These are phyloP conservation scores for Acanthiza pusilla DNA, from an alignment of 2,797 vertebrate genomes.

Conservation along the genomic window DNA sequence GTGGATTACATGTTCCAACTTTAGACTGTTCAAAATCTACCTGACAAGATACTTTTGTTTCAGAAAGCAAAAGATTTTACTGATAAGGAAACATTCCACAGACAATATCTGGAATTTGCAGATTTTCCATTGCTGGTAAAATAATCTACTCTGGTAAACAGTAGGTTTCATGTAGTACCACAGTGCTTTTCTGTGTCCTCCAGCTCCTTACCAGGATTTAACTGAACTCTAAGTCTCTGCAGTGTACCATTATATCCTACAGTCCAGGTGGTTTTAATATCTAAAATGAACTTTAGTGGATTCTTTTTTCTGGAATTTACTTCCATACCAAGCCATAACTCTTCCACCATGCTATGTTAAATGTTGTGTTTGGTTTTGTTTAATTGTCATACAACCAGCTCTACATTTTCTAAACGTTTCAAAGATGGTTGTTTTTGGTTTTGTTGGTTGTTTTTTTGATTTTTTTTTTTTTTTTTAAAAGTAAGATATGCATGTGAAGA, in stretches of 20 bases:
- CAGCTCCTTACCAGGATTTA: background rate
- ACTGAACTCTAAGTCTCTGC: background rate
- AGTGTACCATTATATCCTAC: background rate
- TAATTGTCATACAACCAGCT: background rate
- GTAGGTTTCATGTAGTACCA: background rate
- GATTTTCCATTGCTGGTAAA: background rate
- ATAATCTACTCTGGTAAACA: background rate
- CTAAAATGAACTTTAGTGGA: background rate
- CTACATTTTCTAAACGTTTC: background rate
- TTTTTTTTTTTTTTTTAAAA: background rate
- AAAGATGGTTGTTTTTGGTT: background rate
- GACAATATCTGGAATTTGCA: background rate
- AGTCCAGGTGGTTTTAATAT: background rate
- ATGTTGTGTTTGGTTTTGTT: background rate
- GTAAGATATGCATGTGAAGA: background rate
- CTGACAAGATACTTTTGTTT: background rate
- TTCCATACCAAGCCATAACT: background rate
- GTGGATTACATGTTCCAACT: background rate
- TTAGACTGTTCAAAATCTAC: background rate
- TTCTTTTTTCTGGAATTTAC: background rate
- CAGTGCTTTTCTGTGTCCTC: background rate
- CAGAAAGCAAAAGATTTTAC: background rate
- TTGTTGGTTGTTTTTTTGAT: accelerated
- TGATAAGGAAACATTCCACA: background rate
- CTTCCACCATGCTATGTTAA: background rate